A percentile compares a stretch with the other conserved stretches of the same genome.
These are phyloP conservation scores for Homalodisca vitripennis DNA, from an alignment of 1,140 invertebrate genomes.

Conservation along the genomic window DNA sequence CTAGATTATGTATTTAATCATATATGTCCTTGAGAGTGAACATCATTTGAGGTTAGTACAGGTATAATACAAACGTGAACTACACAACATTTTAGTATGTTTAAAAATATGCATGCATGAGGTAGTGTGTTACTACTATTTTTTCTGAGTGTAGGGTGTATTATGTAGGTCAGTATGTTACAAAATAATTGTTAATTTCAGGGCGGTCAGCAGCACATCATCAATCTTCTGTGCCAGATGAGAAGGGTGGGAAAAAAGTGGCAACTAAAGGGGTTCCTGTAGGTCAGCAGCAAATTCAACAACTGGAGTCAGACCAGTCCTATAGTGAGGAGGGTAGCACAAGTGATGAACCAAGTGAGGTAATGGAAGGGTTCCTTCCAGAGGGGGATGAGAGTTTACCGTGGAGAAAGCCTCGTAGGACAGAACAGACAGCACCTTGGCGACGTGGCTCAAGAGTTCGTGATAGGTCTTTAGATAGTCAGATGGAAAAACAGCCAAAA, in stretches of 20 bases:
- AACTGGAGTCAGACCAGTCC: conserved; percentile 11
- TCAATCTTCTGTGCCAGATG: conserved; percentile 41
- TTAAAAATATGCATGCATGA: too few relatives aligned
- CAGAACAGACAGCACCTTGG: conserved; percentile 35
- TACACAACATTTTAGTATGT: too few relatives aligned
- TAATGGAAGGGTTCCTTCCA: conserved; percentile 27
- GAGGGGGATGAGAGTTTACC: conserved; percentile 31
- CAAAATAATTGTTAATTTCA: too few relatives aligned
- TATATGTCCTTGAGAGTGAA: too few relatives aligned
- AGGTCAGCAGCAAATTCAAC: not conserved
- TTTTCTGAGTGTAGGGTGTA: too few relatives aligned
- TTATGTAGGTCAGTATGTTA: too few relatives aligned
- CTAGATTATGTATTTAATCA: too few relatives aligned
- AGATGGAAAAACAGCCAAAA: conserved; percentile 16
- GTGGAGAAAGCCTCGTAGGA: conserved; percentile 35
- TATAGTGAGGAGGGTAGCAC: conserved; percentile 24
- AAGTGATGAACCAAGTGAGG: conserved; percentile 28
- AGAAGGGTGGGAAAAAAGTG: conserved; percentile 40
- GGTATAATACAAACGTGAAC: too few relatives aligned
- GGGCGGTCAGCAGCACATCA: conserved; percentile 40
- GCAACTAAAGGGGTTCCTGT: conserved; percentile 27
- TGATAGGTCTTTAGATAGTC: conserved; percentile 37
- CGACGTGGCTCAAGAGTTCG: conserved; percentile 25
- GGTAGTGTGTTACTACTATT: too few relatives aligned
- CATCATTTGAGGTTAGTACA: too few relatives aligned